Conservation (phyloP, 2,797 vertebrate species). For the Hylomyscus alleni region DNA sequence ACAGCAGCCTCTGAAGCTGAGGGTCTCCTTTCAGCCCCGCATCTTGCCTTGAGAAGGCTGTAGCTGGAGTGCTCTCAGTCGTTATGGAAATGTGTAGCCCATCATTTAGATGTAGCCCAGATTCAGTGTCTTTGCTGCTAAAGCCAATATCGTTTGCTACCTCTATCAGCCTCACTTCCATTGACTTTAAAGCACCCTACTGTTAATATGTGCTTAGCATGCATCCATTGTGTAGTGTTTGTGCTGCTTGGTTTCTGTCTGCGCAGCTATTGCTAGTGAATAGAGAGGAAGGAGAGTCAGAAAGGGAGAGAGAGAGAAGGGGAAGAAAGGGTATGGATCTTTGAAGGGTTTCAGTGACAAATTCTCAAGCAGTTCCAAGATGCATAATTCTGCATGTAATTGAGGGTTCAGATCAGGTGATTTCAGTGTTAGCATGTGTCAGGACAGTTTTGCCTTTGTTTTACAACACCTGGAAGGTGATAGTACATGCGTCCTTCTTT, state of each 20-base stretch:
- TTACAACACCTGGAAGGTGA: neutral
- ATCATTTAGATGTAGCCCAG: neutral
- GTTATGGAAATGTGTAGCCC: too few species aligned
- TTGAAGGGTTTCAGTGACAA: conserved; percentile 34
- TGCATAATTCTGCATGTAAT: conserved; percentile 37
- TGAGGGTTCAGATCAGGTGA: conserved; percentile 10
- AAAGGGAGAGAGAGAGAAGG: neutral
- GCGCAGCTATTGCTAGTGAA: neutral
- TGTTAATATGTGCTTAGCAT: neutral
- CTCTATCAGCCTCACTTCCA: neutral
- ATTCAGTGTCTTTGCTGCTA: neutral
- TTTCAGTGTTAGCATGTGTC: neutral
- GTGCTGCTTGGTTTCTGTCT: neutral
- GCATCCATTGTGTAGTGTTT: neutral
- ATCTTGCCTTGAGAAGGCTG: neutral
- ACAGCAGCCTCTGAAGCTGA: neutral
- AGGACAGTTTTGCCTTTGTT: conserved; percentile 35
- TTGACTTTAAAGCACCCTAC: neutral
- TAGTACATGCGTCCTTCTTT: conserved; percentile 62
- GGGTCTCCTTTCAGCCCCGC: neutral
- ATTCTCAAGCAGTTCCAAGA: conserved; percentile 52
- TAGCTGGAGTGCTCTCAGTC: too few species aligned
- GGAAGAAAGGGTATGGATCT: neutral
- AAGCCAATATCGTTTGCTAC: neutral
- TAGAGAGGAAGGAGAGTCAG: neutral